Percentiles rank a stretch among this genome's conserved stretches.
Conservation (phyloP, 2,888 invertebrate genomes). For the Scotopteryx bipunctaria region DNA sequence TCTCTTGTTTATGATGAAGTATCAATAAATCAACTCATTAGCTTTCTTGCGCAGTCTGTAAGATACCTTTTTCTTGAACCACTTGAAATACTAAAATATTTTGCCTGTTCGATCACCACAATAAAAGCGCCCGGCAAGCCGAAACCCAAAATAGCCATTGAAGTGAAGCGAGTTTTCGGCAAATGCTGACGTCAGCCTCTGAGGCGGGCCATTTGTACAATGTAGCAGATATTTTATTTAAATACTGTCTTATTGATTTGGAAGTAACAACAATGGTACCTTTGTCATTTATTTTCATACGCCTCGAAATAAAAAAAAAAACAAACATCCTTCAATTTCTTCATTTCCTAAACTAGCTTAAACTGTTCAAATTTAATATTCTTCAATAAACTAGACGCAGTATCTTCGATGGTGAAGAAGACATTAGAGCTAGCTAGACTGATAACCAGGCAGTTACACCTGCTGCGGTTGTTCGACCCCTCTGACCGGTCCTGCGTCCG, state of each 20-base stretch:
- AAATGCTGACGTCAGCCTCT: slow-evolving; percentile 66
- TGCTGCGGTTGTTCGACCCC: slow-evolving; percentile 66
- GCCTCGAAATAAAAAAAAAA: background rate
- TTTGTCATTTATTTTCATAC: slow-evolving; percentile 1
- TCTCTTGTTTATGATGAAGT: background rate
- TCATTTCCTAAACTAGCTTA: too few relatives aligned
- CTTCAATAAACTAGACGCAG: background rate
- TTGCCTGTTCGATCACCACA: slow-evolving; percentile 66
- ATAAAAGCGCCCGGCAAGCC: slow-evolving; percentile 56
- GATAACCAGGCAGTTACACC: slow-evolving; percentile 53
- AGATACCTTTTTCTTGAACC: slow-evolving; percentile 35
- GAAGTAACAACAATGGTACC: slow-evolving; percentile 9
- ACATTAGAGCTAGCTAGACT: slow-evolving; percentile 9
- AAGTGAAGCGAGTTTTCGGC: slow-evolving; percentile 58
- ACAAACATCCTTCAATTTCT: background rate
- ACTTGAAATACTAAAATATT: slow-evolving; percentile 65
- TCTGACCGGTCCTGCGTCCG: slow-evolving; percentile 68
- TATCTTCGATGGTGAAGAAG: background rate
- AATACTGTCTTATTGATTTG: slow-evolving; percentile 29
- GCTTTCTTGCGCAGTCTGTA: slow-evolving; percentile 25
- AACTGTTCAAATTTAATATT: background rate
- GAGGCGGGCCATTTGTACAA: slow-evolving; percentile 67
- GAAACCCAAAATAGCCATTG: slow-evolving; percentile 63
- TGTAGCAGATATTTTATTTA: slow-evolving; percentile 46
- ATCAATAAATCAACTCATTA: slow-evolving; percentile 5